A percentile compares a stretch with the other conserved stretches of the same genome.
These are phyloP conservation scores for Aplochiton taeniatus DNA, from an alignment of 2,797 vertebrate genomes.

Conservation along the genomic window DNA sequence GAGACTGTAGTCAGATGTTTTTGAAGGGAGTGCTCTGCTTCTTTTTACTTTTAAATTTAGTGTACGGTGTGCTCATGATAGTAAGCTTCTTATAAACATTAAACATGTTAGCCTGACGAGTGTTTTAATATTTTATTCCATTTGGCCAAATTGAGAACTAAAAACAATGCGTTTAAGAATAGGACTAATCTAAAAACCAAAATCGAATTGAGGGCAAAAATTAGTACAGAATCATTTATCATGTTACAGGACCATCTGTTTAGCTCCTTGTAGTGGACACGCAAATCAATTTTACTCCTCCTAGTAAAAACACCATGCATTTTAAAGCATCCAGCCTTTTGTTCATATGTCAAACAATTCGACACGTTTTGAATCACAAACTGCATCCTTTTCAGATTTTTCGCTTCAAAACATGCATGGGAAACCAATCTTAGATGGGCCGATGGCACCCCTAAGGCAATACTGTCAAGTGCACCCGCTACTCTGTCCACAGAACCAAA, in stretches of 20 bases:
- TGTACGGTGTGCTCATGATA: too few relatives aligned
- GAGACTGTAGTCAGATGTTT: too few relatives aligned
- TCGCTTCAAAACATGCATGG: constrained; percentile 20
- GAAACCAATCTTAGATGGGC: constrained; percentile 27
- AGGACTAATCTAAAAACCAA: constrained; percentile 33
- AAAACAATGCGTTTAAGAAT: too few relatives aligned
- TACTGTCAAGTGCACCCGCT: constrained; percentile 15
- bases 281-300: constrained; percentile 59
- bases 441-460: constrained; percentile 41
- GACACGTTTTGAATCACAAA: constrained; percentile 39
- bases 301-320: constrained; percentile 17
- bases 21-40: too few relatives aligned
- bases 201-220: constrained; percentile 47
- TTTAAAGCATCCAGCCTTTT: constrained; percentile 17
- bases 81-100: too few relatives aligned
- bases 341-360: constrained; percentile 31
- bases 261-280: constrained; percentile 52
- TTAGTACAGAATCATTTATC: constrained; percentile 65
- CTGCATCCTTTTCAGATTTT: constrained; percentile 36
- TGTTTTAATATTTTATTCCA: too few relatives aligned
- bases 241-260: constrained; percentile 71
- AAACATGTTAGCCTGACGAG: too few relatives aligned
- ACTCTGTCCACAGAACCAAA: constrained; percentile 12
- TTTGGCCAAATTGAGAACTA: too few relatives aligned
- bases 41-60: too few relatives aligned